Base-by-base conservation (phyloP, 2,888 invertebrate species). In the Diogma glabrata region DNA sequence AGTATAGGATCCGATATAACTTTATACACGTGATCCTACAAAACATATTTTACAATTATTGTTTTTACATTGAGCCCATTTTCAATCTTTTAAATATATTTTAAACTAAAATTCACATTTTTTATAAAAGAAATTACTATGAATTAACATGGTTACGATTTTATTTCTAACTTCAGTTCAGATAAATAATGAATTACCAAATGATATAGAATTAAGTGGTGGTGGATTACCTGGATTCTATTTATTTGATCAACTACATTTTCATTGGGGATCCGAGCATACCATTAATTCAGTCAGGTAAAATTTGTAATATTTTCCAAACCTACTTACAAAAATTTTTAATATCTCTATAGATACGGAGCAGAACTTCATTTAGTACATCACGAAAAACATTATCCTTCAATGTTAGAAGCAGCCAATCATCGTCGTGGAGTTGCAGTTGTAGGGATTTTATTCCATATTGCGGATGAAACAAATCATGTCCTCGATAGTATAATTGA, bases 181-280 rank as follows among this genome's bases (percentile, higher is more conserved):
- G 54, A 52, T 57, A 10, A 52, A 52, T 19, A 47, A 52, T 33
- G 49, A 52, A 7, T 19, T 20, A 7, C 51, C 51, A 22, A 52
- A 52, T 24, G 38, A 51, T 17, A 50, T 51, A 33, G 40, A 55
- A 28, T 50, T 78, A 0, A 61, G 61, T 3, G 84, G 83, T 0
- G 85, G 83, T 0, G 78, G 77, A 3, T 64, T 83, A 45, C 65
- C 71, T 38, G 70, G 73, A 24, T 61, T 65, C 2, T 87, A 79
- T 63, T 63, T 75, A 2, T 70, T 88, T 49, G 81, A 83, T 52
- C 85, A 88, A 65, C 70, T 88, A 48, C 88, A 89, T 63, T 85
- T 89, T 66, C 89, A 90, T 63, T 89, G 88, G 87, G 77, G 81
- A 47, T 86, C 89, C 0, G 90, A 91, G 63, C 90, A 91, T 63